These are phyloP conservation scores for Campoplex capitator DNA, from an alignment of 2,888 invertebrate species.

Conservation along the genomic window DNA sequence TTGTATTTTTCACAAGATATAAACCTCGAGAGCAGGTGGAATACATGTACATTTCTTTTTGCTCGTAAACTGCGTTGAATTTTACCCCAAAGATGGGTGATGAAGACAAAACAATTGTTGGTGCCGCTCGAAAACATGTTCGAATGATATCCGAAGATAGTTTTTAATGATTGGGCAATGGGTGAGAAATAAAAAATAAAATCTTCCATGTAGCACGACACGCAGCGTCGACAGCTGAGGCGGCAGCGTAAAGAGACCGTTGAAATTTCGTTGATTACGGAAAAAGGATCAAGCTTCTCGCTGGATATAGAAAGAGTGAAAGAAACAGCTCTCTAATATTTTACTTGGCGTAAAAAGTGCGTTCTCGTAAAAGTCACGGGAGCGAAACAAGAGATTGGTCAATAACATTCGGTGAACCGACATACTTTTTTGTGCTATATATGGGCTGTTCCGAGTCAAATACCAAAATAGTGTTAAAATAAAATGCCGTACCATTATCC, in stretches of 20 bases:
- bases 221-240: background rate
- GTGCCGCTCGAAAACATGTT: background rate
- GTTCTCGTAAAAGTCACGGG: conserved; percentile 63
- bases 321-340: conserved; percentile 60
- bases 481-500: background rate
- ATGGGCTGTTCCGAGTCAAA: conserved; percentile 12
- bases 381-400: conserved; percentile 62
- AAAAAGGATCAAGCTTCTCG: conserved; percentile 52
- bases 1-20: conserved; percentile 17
- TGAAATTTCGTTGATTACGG: conserved; percentile 64
- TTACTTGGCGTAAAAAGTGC: conserved; percentile 44
- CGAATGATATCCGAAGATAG: background rate
- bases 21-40: conserved; percentile 23
- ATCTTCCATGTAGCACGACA: background rate
- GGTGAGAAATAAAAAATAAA: conserved; percentile 13
- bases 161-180: background rate
- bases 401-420: conserved; percentile 57
- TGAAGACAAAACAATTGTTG: background rate
- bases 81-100: background rate
- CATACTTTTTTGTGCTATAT: conserved; percentile 51
- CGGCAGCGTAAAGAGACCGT: conserved; percentile 22
- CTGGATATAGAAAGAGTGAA: conserved; percentile 16
- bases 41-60: conserved; percentile 12
- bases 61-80: background rate
- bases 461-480: background rate